A percentile compares a stretch with the other conserved stretches of the same genome.
These are phyloP conservation scores for Cygnus buccinator DNA, from an alignment of 2,113 vertebrate species.

Conservation along the genomic window DNA sequence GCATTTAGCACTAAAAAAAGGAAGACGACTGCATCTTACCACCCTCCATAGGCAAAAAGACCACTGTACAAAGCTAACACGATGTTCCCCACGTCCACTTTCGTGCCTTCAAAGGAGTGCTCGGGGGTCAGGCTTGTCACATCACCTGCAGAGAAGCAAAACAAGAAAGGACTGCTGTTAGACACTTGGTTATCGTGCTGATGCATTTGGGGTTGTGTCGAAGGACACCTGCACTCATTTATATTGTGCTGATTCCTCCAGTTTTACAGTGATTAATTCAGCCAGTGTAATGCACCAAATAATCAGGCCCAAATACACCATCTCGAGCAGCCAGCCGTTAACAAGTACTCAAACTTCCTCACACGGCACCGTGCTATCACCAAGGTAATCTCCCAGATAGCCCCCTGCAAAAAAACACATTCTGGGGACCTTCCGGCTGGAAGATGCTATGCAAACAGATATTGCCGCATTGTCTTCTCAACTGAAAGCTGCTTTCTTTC, in stretches of 20 bases:
- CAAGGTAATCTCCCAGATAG: background rate
- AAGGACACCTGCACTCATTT: accelerated
- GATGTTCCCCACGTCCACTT: slow-evolving; percentile 85
- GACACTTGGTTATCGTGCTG: background rate
- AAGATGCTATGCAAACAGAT: slow-evolving; percentile 53
- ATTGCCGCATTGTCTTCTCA: slow-evolving; percentile 23
- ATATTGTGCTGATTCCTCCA: background rate
- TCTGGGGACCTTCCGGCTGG: slow-evolving; percentile 55
- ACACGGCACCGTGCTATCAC: background rate
- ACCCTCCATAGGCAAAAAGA: slow-evolving; percentile 96
- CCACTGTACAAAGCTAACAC: slow-evolving; percentile 95
- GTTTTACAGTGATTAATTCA: background rate
- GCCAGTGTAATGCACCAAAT: accelerated
- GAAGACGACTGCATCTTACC: slow-evolving; percentile 77
- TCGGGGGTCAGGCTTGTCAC: slow-evolving; percentile 78
- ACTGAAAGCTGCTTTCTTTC: slow-evolving; percentile 1
- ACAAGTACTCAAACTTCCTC: background rate
- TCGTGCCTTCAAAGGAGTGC: slow-evolving; percentile 86
- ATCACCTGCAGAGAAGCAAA: slow-evolving; percentile 75
- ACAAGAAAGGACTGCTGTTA: background rate
- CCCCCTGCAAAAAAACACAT: background rate
- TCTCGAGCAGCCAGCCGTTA: background rate
- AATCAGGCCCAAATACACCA: background rate
- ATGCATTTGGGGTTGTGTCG: accelerated
- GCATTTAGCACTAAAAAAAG: background rate